phyloP scores from a whole-genome alignment of 1,140 invertebrate genomes.

The Cylas formicarius region DNA sequence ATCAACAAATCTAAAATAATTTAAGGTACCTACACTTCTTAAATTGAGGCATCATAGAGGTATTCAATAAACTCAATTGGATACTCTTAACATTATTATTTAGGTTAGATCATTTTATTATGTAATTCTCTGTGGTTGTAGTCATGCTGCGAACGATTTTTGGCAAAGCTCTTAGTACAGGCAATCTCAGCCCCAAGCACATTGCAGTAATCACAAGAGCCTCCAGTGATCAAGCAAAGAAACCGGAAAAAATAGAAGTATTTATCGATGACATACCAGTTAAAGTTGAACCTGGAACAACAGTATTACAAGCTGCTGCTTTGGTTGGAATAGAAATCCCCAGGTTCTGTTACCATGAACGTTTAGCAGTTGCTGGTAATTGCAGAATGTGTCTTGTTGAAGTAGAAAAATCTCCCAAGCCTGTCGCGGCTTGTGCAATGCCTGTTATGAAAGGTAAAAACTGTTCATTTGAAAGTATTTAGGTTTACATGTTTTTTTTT shows the following conservation, averaged over 20 bases:
- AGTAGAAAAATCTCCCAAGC: constrained; percentile 91
- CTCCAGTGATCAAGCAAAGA: constrained; percentile 39
- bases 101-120: too few species aligned
- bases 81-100: too few species aligned
- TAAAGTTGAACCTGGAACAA: constrained; percentile 90
- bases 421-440: constrained; percentile 99
- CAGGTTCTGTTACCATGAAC: constrained; percentile 98
- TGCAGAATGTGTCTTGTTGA: constrained; percentile 99
- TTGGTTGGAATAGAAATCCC: constrained; percentile 96
- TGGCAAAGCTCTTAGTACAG: constrained; percentile 31
- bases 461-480: neutral
- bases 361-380: constrained; percentile 96
- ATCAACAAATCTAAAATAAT: too few species aligned
- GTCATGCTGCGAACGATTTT: constrained; percentile 36
- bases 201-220: constrained; percentile 22
- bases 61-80: too few species aligned
- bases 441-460: constrained; percentile 93
- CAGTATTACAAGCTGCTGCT: constrained; percentile 96
- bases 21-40: too few species aligned
- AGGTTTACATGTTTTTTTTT: constrained; percentile 2
- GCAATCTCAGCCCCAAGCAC: constrained; percentile 33
- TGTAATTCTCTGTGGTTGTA: too few species aligned
- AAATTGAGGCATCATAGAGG: too few species aligned
- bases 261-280: constrained; percentile 97
- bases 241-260: constrained; percentile 84